Evolutionary conservation across 30 jellyfish, hydroid and myxozoan genomes (phyloP).

Genomic region (Hydractinia echinata): DNA sequence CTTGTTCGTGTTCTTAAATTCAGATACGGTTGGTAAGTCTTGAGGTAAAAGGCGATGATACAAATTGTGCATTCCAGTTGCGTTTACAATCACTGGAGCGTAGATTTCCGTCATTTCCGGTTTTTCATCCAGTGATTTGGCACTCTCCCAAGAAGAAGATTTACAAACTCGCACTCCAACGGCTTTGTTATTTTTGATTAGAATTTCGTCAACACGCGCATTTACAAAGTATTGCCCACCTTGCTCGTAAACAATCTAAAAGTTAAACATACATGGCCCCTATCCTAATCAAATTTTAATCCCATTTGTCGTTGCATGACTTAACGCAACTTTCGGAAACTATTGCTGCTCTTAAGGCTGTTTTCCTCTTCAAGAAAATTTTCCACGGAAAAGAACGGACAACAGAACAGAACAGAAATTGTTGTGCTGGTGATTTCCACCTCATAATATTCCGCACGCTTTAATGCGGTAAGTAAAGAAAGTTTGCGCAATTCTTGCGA

Average conservation of each 20-base stretch:
- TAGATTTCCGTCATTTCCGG: slow-evolving; percentile 71
- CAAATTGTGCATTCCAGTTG: slow-evolving; percentile 77
- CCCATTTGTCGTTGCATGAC: too few relatives aligned
- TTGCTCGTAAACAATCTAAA: slow-evolving; percentile 70
- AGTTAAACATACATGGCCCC: neutral
- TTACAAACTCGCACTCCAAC: slow-evolving; percentile 93
- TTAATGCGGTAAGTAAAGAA: too few relatives aligned
- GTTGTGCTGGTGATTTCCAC: too few relatives aligned
- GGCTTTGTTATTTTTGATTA: slow-evolving; percentile 52
- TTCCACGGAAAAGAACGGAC: too few relatives aligned
- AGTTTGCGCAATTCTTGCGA: too few relatives aligned
- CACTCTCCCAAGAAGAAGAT: slow-evolving; percentile 63
- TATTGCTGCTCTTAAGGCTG: too few relatives aligned
- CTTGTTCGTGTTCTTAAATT: slow-evolving; percentile 61
- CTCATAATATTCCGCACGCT: too few relatives aligned
- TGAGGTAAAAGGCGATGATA: slow-evolving; percentile 60
- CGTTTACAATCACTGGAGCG: slow-evolving; percentile 74
- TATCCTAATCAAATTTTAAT: too few relatives aligned
- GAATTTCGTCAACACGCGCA: slow-evolving; percentile 72
- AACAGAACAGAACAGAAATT: too few relatives aligned
- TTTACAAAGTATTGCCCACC: slow-evolving; percentile 80
- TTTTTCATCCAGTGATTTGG: slow-evolving; percentile 52
- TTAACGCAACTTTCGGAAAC: too few relatives aligned
- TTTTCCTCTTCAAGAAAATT: too few relatives aligned
- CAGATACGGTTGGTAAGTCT: slow-evolving; percentile 56